Evolutionary conservation across 2,113 vertebrate genomes (phyloP).

Genomic region (Saguinus midas): DNA sequence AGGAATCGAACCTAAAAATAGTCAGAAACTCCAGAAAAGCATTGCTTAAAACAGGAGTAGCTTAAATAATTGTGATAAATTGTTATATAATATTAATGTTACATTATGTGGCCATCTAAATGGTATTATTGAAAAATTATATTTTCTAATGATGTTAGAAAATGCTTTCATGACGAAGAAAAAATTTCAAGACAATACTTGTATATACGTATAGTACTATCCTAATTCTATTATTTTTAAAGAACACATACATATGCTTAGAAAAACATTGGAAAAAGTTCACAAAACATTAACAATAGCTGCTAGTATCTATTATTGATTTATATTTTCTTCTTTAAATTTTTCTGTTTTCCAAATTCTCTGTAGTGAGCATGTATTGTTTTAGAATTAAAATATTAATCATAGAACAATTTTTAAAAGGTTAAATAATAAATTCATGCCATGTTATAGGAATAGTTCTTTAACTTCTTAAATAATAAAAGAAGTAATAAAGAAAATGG

Average conservation of each 20-base stretch:
- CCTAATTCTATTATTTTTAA: background rate
- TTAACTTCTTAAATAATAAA: background rate
- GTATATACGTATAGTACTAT: background rate
- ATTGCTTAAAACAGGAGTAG: background rate
- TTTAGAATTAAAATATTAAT: background rate
- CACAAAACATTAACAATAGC: background rate
- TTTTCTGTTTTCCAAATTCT: background rate
- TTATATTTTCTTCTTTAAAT: background rate
- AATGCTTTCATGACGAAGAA: background rate
- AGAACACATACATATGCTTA: background rate
- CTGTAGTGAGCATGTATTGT: background rate
- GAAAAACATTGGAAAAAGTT: background rate
- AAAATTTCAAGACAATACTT: background rate
- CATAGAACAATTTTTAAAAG: background rate
- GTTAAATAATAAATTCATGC: background rate
- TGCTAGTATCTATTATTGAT: background rate
- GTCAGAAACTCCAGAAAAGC: background rate
- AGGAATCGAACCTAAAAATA: background rate
- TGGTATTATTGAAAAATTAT: background rate
- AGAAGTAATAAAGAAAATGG: constrained; percentile 4
- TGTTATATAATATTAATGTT: background rate
- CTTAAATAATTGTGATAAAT: background rate
- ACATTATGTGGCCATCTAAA: background rate
- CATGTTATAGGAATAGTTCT: background rate
- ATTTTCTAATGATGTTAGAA: background rate